Base-by-base conservation (phyloP, 2,888 invertebrate genomes). In the Spilosoma lubricipeda region DNA sequence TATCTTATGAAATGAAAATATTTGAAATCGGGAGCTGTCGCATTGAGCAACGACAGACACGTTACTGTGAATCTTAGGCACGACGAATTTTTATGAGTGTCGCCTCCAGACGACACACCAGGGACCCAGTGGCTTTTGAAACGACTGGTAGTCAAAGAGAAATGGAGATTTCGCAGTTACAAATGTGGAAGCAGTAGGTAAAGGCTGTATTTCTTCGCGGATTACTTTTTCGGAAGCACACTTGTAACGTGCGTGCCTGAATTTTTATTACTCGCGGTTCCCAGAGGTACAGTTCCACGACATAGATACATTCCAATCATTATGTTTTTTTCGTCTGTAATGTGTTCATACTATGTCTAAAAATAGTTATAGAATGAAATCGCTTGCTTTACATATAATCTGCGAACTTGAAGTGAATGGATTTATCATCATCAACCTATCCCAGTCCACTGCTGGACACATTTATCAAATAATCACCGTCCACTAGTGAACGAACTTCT, bases 121-220 rank as follows among this genome's bases (percentile, higher is more conserved):
- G 94, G 93, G 94, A 94, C 90, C 86, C 90, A 85, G 90, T 92
- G 93, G 92, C 93, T 92, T 92, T 91, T 90, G 91, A 91, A 94
- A 94, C 93, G 94, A 91, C 94, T 93, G 90, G 89, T 89, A 93
- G 93, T 94, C 94, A 95, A 94, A 94, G 94, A 93, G 93, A 94
- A 94, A 95, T 95, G 94, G 94, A 94, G 94, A 94, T 95, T 94
- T 94, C 89, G 88, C 90, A 89, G 94, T 93, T 94, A 94, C 94
- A 94, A 95, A 95, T 94, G 94, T 93, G 93, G 89, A 92, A 93
- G 91, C 91, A 89, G 93, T 93, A 92, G 91, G 92, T 90, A 86
- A 89, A 88, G 90, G 92, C 90, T 92, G 93, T 94, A 94, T 94
- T 92, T 94, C 93, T 94, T 93, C 92, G 88, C 87, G 93, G 93